These are phyloP conservation scores for Tortricodes alternella DNA, from an alignment of 2,888 invertebrate species.

Conservation along the genomic window DNA sequence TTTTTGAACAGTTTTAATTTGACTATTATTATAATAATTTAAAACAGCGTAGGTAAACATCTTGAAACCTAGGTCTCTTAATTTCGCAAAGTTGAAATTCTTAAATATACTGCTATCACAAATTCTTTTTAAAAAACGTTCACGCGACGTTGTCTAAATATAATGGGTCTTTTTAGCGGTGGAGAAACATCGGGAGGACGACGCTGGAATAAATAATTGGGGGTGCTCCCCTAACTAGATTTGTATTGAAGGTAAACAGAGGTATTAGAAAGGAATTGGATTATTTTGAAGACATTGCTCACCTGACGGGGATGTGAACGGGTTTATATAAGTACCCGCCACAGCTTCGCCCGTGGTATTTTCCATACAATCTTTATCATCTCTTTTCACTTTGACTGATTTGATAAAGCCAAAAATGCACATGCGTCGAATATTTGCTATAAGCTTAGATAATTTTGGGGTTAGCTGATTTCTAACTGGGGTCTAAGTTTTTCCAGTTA, in stretches of 20 bases:
- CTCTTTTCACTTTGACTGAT: too few relatives aligned
- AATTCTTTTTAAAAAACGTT: constrained; percentile 12
- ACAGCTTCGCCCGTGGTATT: too few relatives aligned
- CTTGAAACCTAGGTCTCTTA: not conserved
- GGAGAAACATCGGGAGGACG: constrained; percentile 12
- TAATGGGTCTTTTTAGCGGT: constrained; percentile 18
- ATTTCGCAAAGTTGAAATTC: not conserved
- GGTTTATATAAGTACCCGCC: not conserved
- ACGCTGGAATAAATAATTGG: constrained; percentile 39
- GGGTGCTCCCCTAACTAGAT: constrained; percentile 54
- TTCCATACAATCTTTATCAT: too few relatives aligned
- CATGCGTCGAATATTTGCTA: too few relatives aligned
- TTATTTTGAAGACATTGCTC: constrained; percentile 53
- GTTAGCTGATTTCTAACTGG: too few relatives aligned
- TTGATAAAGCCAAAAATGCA: too few relatives aligned
- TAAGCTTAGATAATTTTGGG: too few relatives aligned
- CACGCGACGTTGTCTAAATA: constrained; percentile 6
- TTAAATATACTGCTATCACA: not conserved
- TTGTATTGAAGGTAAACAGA: constrained; percentile 74
- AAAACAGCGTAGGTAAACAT: too few relatives aligned
- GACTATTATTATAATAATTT: too few relatives aligned
- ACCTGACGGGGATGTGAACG: not conserved
- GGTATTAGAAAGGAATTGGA: constrained; percentile 75
- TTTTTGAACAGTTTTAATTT: too few relatives aligned
- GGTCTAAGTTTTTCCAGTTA: too few relatives aligned